Evolutionary conservation across 2,113 vertebrate genomes (phyloP).

Genomic region (Syngnathus floridae): DNA sequence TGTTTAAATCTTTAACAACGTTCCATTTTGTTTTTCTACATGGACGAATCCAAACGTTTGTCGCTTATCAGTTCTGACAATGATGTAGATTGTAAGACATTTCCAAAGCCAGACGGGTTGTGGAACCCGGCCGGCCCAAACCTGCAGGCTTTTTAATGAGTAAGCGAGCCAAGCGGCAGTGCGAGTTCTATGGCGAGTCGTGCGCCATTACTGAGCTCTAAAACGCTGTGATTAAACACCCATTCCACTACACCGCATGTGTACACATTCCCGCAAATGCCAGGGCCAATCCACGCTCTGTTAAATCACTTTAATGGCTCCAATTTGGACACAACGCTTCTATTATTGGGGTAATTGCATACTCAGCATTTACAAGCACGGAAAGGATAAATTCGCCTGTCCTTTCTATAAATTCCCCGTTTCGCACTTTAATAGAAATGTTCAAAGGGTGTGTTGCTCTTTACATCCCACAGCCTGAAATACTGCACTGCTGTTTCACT

Average conservation of each 20-base stretch:
- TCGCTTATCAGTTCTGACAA: conserved; percentile 10
- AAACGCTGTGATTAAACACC: conserved; percentile 73
- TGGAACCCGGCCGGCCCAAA: conserved; percentile 18
- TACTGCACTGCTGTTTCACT: conserved; percentile 44
- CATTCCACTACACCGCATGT: conserved; percentile 70
- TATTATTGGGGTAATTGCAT: conserved; percentile 79
- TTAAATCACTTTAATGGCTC: conserved; percentile 81
- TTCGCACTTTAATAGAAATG: conserved; percentile 72
- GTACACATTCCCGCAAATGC: conserved; percentile 78
- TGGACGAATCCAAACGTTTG: not conserved
- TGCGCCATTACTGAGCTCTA: conserved; percentile 67
- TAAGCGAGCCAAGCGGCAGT: conserved; percentile 34
- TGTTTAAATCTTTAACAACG: no score
- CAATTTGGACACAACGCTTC: conserved; percentile 79
- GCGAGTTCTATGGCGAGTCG: conserved; percentile 52
- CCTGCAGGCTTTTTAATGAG: conserved; percentile 55
- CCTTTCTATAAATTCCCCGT: conserved; percentile 73
- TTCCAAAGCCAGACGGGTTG: conserved; percentile 14
- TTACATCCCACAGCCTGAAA: conserved; percentile 56
- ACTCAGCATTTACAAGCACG: conserved; percentile 78
- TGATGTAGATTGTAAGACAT: conserved; percentile 25
- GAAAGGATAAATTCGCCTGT: conserved; percentile 74
- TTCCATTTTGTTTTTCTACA: not conserved
- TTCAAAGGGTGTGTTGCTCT: conserved; percentile 65
- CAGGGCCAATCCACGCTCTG: conserved; percentile 74